phyloP scores from a whole-genome alignment of 2,888 invertebrate species.

The Hydriomena furcata region DNA sequence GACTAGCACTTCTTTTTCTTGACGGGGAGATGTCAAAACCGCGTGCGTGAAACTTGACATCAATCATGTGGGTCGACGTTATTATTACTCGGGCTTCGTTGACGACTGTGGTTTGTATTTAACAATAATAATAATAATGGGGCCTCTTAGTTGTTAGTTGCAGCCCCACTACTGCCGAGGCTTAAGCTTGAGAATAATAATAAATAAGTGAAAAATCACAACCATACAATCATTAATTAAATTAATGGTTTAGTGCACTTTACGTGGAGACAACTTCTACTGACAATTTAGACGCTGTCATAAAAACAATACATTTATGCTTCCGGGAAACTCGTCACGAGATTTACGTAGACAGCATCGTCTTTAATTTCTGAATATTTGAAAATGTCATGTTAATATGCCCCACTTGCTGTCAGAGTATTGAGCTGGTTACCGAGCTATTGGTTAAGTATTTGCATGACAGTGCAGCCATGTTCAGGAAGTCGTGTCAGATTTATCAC shows the following conservation, averaged over 20 bases:
- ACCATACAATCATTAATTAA: constrained; percentile 35
- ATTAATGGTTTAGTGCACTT: constrained; percentile 29
- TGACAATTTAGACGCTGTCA: constrained; percentile 1
- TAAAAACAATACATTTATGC: background rate
- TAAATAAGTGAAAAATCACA: no score
- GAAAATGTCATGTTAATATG: constrained; percentile 18
- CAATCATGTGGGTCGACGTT: constrained; percentile 72
- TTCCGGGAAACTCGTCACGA: no score
- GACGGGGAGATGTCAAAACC: constrained; percentile 70
- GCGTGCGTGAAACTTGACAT: constrained; percentile 70
- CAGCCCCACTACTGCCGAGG: no score
- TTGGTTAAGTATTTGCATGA: constrained; percentile 36
- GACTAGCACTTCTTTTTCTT: constrained; percentile 68
- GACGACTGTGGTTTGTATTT: constrained; percentile 51
- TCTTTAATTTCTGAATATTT: constrained; percentile 16
- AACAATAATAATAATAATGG: no score
- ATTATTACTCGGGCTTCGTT: constrained; percentile 62
- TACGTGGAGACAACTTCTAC: background rate
- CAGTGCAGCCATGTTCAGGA: constrained; percentile 50
- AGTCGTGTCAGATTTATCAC: constrained; percentile 58
- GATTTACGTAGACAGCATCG: background rate
- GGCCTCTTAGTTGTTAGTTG: no score
- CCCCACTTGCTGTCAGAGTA: constrained; percentile 17
- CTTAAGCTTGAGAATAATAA: no score
- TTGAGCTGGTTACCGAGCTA: constrained; percentile 24